Evolutionary conservation across 1,140 invertebrate genomes (phyloP).

Genomic region (Armadillidium nasatum): DNA sequence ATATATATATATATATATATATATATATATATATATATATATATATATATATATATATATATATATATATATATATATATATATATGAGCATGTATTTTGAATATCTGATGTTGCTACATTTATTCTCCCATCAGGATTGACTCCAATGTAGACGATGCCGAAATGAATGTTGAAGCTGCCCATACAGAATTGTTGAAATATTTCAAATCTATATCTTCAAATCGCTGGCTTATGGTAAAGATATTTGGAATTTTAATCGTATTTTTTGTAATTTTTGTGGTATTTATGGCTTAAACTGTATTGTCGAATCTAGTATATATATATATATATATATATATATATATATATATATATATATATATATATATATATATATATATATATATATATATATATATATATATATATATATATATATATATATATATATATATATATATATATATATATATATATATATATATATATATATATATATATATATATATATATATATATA

Average conservation of each 20-base stretch:
- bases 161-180: conserved; percentile 95
- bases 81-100: too few relatives aligned
- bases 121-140: conserved; percentile 67
- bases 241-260: conserved; percentile 95
- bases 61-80: conserved; percentile 31
- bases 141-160: conserved; percentile 92
- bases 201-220: conserved; percentile 94
- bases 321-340: background rate
- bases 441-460: conserved; percentile 6
- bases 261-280: conserved; percentile 99
- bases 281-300: conserved; percentile 81
- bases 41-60: background rate
- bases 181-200: conserved; percentile 93
- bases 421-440: conserved; percentile 6
- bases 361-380: background rate
- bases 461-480: too few relatives aligned
- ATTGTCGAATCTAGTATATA: background rate
- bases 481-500: too few relatives aligned
- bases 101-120: too few relatives aligned
- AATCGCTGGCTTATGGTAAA: conserved; percentile 99
- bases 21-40: background rate
- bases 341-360: background rate
- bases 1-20: background rate
- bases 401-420: conserved; percentile 6
- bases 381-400: conserved; percentile 6